Conservation (phyloP, 1,140 invertebrate genomes). For the Dreissena polymorpha region DNA sequence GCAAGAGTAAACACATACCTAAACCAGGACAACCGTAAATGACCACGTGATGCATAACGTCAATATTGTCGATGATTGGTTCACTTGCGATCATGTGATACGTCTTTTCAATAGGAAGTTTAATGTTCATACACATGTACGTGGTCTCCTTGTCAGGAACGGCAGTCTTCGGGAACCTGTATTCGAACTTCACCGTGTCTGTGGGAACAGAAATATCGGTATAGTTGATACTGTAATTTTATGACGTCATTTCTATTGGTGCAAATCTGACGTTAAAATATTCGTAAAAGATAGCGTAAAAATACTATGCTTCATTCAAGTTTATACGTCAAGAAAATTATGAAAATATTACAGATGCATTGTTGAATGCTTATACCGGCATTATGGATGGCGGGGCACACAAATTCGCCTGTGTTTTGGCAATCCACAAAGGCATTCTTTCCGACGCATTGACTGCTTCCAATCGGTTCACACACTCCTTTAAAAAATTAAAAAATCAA, state of each 20-base stretch:
- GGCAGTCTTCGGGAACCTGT: background rate
- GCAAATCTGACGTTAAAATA: no score
- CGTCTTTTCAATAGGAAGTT: conserved; percentile 31
- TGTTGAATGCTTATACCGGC: background rate
- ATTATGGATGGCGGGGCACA: conserved; percentile 13
- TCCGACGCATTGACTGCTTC: conserved; percentile 23
- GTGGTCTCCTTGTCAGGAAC: conserved; percentile 51
- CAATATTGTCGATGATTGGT: conserved; percentile 58
- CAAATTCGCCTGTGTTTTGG: background rate
- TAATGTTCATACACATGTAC: conserved; percentile 57
- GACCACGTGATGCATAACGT: conserved; percentile 67
- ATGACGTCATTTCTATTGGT: no score
- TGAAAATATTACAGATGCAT: no score
- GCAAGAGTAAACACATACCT: conserved; percentile 15
- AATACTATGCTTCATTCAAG: no score
- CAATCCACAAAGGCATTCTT: conserved; percentile 29
- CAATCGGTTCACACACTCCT: conserved; percentile 46
- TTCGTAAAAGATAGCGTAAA: no score
- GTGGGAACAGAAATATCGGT: background rate
- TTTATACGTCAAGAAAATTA: no score
- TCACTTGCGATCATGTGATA: conserved; percentile 63
- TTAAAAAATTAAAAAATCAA: background rate
- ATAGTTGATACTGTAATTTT: background rate
- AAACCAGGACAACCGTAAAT: conserved; percentile 58
- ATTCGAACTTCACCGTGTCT: conserved; percentile 3